Conservation (phyloP, 1,140 invertebrate genomes). For the Pteromalus puparum region DNA sequence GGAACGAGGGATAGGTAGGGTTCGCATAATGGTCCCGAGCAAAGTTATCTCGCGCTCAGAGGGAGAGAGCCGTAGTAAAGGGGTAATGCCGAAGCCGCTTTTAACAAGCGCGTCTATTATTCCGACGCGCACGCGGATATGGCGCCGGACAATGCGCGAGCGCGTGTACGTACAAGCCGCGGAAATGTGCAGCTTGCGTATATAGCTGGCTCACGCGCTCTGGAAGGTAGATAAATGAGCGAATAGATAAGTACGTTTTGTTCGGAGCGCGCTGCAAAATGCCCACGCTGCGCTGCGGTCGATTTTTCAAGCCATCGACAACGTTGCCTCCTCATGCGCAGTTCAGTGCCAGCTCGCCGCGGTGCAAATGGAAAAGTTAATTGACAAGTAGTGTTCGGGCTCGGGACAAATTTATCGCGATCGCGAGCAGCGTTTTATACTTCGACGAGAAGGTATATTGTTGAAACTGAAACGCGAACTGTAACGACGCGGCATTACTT, state of each 20-base stretch:
- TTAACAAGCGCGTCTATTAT: slow-evolving; percentile 61
- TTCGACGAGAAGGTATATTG: no score
- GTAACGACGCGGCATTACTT: no score
- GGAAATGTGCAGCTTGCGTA: slow-evolving; percentile 17
- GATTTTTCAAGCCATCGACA: not conserved
- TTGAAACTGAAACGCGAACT: no score
- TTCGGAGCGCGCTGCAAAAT: not conserved
- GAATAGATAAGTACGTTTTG: not conserved
- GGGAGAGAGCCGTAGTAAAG: not conserved
- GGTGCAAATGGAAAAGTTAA: no score
- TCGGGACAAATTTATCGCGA: no score
- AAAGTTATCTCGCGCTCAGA: slow-evolving; percentile 53
- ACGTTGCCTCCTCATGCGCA: not conserved
- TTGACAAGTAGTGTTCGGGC: no score
- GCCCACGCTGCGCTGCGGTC: no score
- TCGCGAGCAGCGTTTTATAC: no score
- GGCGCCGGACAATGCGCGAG: slow-evolving; percentile 28
- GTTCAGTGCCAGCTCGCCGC: no score
- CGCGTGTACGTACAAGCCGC: slow-evolving; percentile 2
- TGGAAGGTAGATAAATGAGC: not conserved
- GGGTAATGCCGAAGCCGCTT: slow-evolving; percentile 58
- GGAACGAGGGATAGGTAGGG: not conserved
- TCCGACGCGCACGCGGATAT: slow-evolving; percentile 51
- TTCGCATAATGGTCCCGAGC: not conserved
- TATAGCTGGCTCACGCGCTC: not conserved